Evolutionary conservation across 2,113 vertebrate species (phyloP), one percentile per base, ranked within the genome.

Genomic region (Odocoileus virginianus): DNA sequence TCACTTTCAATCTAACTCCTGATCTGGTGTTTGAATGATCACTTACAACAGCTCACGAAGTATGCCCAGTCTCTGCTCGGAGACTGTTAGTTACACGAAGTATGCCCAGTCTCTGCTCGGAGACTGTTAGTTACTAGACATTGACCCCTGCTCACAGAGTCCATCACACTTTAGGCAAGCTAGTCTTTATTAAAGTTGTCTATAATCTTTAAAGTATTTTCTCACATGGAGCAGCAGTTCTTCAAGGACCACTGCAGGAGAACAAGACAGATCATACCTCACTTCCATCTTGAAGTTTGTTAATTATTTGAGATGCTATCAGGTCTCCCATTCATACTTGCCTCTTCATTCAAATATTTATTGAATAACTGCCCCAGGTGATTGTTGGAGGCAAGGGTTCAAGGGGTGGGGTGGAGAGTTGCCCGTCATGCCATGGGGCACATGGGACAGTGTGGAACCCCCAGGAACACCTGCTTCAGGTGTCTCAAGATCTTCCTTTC

Each of bases 151-250:
- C 6, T 55, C 40, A 81, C 14, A 57, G 1, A 71, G 87, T 30
- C 5, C 16, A 40, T 25, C 7, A 3, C 27, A 71, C 50, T 81
- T 7, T 1, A 30, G 74, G 43, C 7, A 64, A 81, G 45, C 78
- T 33, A 33, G 9, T 33, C 78, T 81, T 33, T 33, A 81, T 81
- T 33, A 33, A 50, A 33, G 78, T 50, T 33, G 9, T 55, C 4
- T 82, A 50, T 78, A 50, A 54, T 58, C 58, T 82, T 67, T 45
- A 83, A 57, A 82, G 47, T 36, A 43, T 33, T 52, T 95, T 85
- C 52, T 61, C 27, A 36, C 15, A 7, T 7, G 11, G 50, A 57
- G 64, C n/a, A 16, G 52, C 81, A 85, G 40, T 27, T 67, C 52
- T 67, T 43, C 36, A 89, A 64, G 61, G 17, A 57, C 30, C 19